A percentile compares a stretch with the other conserved stretches of the same genome.
Conservation (phyloP, 1,140 invertebrate genomes). For the Heliconius melpomene region DNA sequence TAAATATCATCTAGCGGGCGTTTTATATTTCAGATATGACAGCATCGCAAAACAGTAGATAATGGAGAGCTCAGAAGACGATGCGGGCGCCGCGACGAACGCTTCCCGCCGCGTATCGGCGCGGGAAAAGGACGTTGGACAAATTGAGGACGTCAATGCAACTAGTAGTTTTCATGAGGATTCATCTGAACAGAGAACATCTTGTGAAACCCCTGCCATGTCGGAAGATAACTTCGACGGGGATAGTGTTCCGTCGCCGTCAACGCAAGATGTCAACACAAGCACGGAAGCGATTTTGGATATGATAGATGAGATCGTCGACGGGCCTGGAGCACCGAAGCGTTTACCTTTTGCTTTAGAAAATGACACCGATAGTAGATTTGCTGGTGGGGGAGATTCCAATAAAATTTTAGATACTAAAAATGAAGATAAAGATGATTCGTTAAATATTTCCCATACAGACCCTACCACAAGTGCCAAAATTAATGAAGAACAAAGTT, state of each 20-base stretch:
- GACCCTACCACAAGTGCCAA: conserved; percentile 52
- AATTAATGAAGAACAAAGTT: conserved; percentile 48
- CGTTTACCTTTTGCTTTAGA: conserved; percentile 50
- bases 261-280: conserved; percentile 71
- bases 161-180: conserved; percentile 68
- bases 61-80: conserved; percentile 81
- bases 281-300: conserved; percentile 79
- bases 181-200: conserved; percentile 58
- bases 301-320: conserved; percentile 80
- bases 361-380: conserved; percentile 35
- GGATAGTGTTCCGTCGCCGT: conserved; percentile 73
- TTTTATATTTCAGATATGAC: conserved; percentile 80
- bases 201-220: conserved; percentile 68
- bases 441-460: conserved; percentile 27
- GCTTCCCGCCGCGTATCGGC: conserved; percentile 79
- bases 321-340: conserved; percentile 70
- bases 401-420: conserved; percentile 22
- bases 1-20: conserved; percentile 78
- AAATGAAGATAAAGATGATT: conserved; percentile 23
- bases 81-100: conserved; percentile 77
- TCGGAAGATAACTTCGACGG: conserved; percentile 76
- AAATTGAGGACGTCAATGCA: conserved; percentile 71
- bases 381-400: conserved; percentile 35
- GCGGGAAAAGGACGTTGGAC: conserved; percentile 78
- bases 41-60: conserved; percentile 79